Percentiles rank a stretch among this genome's conserved stretches.
phyloP scores from a whole-genome alignment of 2,113 vertebrate genomes.

The Indicator maculatus region DNA sequence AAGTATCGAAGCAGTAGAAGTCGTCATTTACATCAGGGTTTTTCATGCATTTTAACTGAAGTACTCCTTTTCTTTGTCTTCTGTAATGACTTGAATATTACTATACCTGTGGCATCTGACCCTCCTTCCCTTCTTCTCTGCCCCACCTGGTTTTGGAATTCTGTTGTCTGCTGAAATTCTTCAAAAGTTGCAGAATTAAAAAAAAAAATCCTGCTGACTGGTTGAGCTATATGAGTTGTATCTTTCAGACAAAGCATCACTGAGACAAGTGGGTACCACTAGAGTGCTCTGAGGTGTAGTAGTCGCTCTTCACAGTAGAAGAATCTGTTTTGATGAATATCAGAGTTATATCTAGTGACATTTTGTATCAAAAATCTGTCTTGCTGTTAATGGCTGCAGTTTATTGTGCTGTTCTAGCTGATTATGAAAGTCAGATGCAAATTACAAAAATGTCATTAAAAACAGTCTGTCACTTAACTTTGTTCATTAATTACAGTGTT shows the following conservation, averaged over 20 bases:
- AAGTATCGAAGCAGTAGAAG: neutral
- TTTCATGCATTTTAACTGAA: neutral
- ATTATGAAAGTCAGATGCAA: neutral
- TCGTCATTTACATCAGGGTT: accelerated
- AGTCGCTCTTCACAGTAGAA: neutral
- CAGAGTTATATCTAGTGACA: neutral
- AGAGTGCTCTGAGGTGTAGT: neutral
- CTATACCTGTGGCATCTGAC: neutral
- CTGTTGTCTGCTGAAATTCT: neutral
- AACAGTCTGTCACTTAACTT: neutral
- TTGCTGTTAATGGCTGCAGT: neutral
- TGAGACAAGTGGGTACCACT: neutral
- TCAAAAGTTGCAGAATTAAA: neutral
- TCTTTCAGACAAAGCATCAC: neutral
- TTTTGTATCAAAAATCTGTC: neutral
- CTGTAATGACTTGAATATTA: neutral
- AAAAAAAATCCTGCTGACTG: neutral
- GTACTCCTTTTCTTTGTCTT: neutral
- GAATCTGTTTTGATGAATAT: neutral
- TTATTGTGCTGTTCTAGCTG: neutral
- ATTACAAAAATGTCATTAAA: neutral
- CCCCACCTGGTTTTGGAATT: neutral
- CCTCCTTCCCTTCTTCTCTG: neutral
- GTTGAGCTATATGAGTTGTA: neutral
- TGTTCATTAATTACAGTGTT: neutral